Base-by-base conservation (phyloP, 2,797 vertebrate genomes). In the Pseudochirops corinnae region DNA sequence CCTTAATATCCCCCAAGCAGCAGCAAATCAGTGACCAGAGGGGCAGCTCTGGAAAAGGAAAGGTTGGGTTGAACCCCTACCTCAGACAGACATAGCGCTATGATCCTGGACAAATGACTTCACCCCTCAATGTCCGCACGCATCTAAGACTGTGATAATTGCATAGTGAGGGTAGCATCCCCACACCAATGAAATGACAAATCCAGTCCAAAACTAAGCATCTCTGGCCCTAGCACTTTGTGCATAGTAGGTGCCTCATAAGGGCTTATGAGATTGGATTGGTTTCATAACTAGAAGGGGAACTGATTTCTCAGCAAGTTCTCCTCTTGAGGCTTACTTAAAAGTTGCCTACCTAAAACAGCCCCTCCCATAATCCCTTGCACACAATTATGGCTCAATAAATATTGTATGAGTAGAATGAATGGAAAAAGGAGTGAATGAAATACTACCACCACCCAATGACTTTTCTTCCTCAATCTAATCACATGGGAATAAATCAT, bases 381-480 rank as follows among this genome's bases (percentile, higher is more conserved):
- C 87, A 93, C 94, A 58, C 5, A 33, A 31, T 21, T 33, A 57
- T 52, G 91, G 92, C 94, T 50, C 50, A 95, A 60, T 62, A 31
- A 55, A 62, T 52, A 90, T 5, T 93, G 74, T 13, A 0, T n/a
- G 91, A 29, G 13, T 16, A 9, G 50, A 87, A 53, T 18, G 52
- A 91, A 50, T 87, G 94, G 92, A 52, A 67, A 53, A 82, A 87
- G 56, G 93, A 96, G 90, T 50, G 52, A 31, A 93, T 1, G 26
- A 82, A 87, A 92, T 31, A 90, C 39, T 74, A 93, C 91, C 92
- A 46, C 91, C 56, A 3, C 67, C 74, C 0, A 1, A 33, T 0
- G 57, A 87, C 33, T 93, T 55, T 53, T 91, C 39, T 82, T 97
- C 90, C 18, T 92, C 21, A 57, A 13, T 57, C 91, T 90, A 95